Evolutionary conservation across 2,888 invertebrate genomes (phyloP), one percentile per base, ranked within the genome.

Genomic region (Celastrina argiolus): DNA sequence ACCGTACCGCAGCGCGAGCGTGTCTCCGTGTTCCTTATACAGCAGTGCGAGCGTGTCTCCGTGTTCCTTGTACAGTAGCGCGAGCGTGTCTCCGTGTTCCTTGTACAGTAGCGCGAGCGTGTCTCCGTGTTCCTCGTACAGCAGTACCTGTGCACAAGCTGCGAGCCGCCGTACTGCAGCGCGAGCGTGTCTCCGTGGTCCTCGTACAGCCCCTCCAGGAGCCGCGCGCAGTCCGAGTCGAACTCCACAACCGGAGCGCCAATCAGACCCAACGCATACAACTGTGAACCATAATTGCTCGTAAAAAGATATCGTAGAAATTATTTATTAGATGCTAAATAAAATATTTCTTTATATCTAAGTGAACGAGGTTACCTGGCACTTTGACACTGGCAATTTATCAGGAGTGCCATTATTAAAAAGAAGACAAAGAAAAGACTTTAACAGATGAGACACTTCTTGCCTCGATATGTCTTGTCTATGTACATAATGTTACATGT

Each of bases 11-110:
- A 98, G 86, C 0, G 99, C 99, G 71, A 99, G 87, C 0, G 98
- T 98, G 85, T 99, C 99, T 0, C 99, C 99, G 78, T 99, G 99
- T 83, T 99, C 99, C 85, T 99, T 99, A 80, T 99, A 99, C 67
- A 99, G 86, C 74, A n/a, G n/a, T n/a, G n/a, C n/a, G n/a, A n/a
- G n/a, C n/a, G n/a, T n/a, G n/a, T n/a, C n/a, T n/a, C n/a, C n/a
- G n/a, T n/a, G n/a, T n/a, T n/a, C n/a, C n/a, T n/a, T n/a, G n/a
- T n/a, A n/a, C n/a, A n/a, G n/a, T 41, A 14, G 41, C 41, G 41
- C 41, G 41, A 41, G n/a, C n/a, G n/a, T n/a, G 41, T n/a, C 5
- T 41, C 41, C 14, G 39, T 14, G n/a, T 18, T 59, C 10, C 51
- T n/a, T 63, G 10, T 63, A 10, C 5, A 51, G 7, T 39, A 31